Evolutionary conservation across 2,888 invertebrate species (phyloP), one percentile per base, ranked within the genome.

Genomic region (Plagodis dolabraria): DNA sequence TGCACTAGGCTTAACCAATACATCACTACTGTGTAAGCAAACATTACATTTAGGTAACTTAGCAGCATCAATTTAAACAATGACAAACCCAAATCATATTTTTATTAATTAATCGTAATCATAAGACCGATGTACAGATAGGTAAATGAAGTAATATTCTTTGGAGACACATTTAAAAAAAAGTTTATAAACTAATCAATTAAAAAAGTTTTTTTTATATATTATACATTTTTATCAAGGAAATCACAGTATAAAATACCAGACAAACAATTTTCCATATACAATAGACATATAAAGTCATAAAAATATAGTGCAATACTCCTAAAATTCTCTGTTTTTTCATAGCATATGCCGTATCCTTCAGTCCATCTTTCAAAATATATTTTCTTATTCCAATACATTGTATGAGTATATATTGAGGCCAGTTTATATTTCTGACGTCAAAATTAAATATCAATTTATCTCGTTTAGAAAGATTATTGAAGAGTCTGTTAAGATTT

Each of bases 381-480:
- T 49, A 49, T 9, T 49, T 49, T 33, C 49, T 22, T 40, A 40
- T 7, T 10, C 49, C 49, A 10, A 49, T 10, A n/a, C 49, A 49
- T 38, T 22, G n/a, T 8, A 49, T 33, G 9, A 40, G 2, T 2
- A 22, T 2, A 40, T 38, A 53, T 7, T 53, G 46, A 0, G 33
- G n/a, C 53, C 53, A 50, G 33, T 64, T 47, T 7, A 67, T 59
- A 6, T 34, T 43, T 0, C 6, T 42, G 5, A 62, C 6, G 33
- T 67, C 56, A 34, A 55, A 67, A 46, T 60, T 56, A 7, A 11
- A 47, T 47, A 47, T 53, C 0, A 10, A 10, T 33, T 48, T 51
- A 44, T 66, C 66, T 6, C 42, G 40, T 2, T 56, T 33, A 5
- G 59, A 57, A 45, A 66, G 11, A 11, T 50, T 50, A 9, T 50